phyloP scores from a whole-genome alignment of 2,888 invertebrate genomes.

The Callimorpha dominula region DNA sequence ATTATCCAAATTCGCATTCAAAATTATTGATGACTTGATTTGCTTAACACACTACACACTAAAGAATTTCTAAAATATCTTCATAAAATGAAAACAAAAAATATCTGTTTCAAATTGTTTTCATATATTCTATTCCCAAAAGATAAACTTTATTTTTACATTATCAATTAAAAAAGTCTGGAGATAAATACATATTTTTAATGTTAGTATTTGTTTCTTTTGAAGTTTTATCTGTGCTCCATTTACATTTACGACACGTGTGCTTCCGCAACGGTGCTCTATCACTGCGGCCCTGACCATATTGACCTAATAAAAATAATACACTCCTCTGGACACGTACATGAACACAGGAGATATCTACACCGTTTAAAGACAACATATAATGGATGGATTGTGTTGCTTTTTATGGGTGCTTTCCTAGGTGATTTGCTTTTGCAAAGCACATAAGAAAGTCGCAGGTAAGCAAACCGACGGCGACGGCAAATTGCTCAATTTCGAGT shows the following conservation, averaged over 20 bases:
- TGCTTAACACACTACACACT: too few relatives aligned
- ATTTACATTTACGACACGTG: conserved; percentile 52
- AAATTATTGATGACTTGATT: too few relatives aligned
- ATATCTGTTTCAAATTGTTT: too few relatives aligned
- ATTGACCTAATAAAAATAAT: conserved; percentile 57
- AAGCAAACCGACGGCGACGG: conserved; percentile 25
- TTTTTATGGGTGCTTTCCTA: conserved; percentile 2
- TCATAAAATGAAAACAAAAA: too few relatives aligned
- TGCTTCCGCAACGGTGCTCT: conserved; percentile 56
- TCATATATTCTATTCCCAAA: neutral
- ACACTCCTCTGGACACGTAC: conserved; percentile 53
- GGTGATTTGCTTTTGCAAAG: neutral
- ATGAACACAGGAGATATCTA: conserved; percentile 28
- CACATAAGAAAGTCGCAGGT: conserved; percentile 10
- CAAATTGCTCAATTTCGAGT: conserved; percentile 54
- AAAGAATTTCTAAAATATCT: too few relatives aligned
- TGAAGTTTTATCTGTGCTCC: conserved; percentile 32
- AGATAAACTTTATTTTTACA: neutral
- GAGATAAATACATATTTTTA: neutral
- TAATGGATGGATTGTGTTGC: conserved; percentile 31
- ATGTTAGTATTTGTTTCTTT: conserved; percentile 19
- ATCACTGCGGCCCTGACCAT: conserved; percentile 56
- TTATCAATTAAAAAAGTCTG: neutral
- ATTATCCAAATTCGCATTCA: too few relatives aligned
- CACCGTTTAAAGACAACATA: conserved; percentile 19